Evolutionary conservation across 2,888 invertebrate species (phyloP), one percentile per base, ranked within the genome.

Genomic region (Drosophila neonasuta): DNA sequence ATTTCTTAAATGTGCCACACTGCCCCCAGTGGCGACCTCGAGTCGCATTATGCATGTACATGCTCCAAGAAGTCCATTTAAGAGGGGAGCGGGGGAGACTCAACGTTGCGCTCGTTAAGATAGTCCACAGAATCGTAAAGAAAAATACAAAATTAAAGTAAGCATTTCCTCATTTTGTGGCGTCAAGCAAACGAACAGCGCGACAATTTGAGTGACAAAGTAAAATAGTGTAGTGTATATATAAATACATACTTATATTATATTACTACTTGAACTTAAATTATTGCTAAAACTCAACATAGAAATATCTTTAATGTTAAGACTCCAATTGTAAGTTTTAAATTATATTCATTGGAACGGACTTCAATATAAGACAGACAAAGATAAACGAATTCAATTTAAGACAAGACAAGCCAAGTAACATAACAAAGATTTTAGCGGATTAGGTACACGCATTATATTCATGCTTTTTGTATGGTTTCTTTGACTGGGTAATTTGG

Each of bases 141-240:
- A 68, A 62, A 60, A 63, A 56, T 15, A 62, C 66, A 61, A 80
- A 65, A 72, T 75, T 87, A 81, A 81, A 81, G 76, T 85, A 81
- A 75, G 76, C 71, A 79, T 79, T 81, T 81, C 87, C 81, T 81
- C 69, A 81, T 81, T 81, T 74, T 60, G 44, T 68, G 71, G 61
- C 62, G 49, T 65, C 60, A 62, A 60, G 60, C 41, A 64, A 66
- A n/a, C 34, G 34, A 34, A 58, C 55, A 63, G 20, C 48, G 79
- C 66, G 55, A 68, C 68, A 81, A 71, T 84, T 78, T 68, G 52
- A 73, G 51, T 62, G 62, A 34, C 41, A 34, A 57, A 24, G 63
- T 57, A 55, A 24, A 44, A 39, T 17, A 6, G n/a, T 6, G n/a
- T 24, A 15, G 42, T 32, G 34, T 10, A 34, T 39, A 45, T 41